Conservation (phyloP, 2,113 vertebrate species). For the Calidris pygmaea region DNA sequence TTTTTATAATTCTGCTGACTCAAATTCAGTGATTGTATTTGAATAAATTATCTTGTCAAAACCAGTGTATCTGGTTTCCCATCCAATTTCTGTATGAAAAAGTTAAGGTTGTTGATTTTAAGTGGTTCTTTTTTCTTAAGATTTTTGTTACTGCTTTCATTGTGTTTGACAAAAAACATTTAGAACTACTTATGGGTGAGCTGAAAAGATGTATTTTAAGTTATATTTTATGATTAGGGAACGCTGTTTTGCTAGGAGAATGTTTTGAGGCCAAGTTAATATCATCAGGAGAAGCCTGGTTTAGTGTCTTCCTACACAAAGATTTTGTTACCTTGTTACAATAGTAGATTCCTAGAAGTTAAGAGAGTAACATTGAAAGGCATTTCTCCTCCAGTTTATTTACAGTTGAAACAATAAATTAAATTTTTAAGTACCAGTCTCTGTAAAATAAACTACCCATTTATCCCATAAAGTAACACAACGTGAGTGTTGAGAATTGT, state of each 20-base stretch:
- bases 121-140: not conserved
- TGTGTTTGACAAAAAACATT: not conserved
- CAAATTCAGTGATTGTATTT: not conserved
- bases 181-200: not conserved
- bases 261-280: not conserved
- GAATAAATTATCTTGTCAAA: not conserved
- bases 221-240: not conserved
- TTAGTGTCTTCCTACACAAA: not conserved
- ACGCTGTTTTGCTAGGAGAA: not conserved
- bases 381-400: slow-evolving; percentile 25
- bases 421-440: not conserved
- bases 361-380: not conserved
- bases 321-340: slow-evolving; percentile 1
- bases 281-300: not conserved
- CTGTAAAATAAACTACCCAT: not conserved
- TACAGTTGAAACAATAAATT: not conserved
- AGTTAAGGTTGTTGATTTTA: not conserved
- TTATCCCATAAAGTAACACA: not conserved
- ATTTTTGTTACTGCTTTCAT: not conserved
- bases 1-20: not conserved
- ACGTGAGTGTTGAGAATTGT: not conserved
- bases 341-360: not conserved
- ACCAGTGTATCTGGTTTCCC: not conserved
- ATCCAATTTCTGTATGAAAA: not conserved
- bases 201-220: not conserved